Base-by-base conservation (phyloP, 1,140 invertebrate species). In the Thaumetopoea pityocampa region DNA sequence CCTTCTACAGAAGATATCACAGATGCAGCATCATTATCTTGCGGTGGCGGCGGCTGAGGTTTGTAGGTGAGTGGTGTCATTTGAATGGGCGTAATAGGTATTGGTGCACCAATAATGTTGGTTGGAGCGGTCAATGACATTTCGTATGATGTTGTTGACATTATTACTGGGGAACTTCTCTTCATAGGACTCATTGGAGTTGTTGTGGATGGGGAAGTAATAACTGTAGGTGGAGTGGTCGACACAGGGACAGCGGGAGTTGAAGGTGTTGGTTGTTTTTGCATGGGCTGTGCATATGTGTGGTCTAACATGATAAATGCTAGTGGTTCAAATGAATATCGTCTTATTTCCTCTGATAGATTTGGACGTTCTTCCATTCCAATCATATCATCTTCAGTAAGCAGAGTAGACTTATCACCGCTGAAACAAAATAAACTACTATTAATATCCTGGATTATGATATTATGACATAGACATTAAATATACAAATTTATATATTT, bases 251-350 rank as follows among this genome's bases (percentile, higher is more conserved):
- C 47, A 3, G 53, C 36, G 4, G 55, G 46, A n/a, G 49, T 19
- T 4, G 36, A 36, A 10, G 63, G 24, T 5, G 53, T 9, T 4
- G 50, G 42, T 23, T 70, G 62, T 33, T 84, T 82, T 27, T 79
- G 76, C 2, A 55, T 60, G 5, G 78, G 71, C 29, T 73, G 53
- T 3, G 85, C 65, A 47, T 86, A 86, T 3, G 83, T 86, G 32
- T 86, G 85, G 46, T 86, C 85, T n/a, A 86, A 51, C 85, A 86
- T 85, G 7, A 85, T 64, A 38, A 84, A 69, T 6, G 82, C 82
- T 18, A 85, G 43, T 3, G 66, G 51, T 26, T 85, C 77, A 38
- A 70, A 68, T 19, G 82, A 72, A 45, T 81, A 81, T 24, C 73
- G 62, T 22, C 67, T 51, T 23, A 84, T 37, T 40, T 86, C 85